A percentile compares a stretch with the other conserved stretches of the same genome.
Evolutionary conservation across 2,797 vertebrate species (phyloP).

Genomic region (Dipus sagitta): DNA sequence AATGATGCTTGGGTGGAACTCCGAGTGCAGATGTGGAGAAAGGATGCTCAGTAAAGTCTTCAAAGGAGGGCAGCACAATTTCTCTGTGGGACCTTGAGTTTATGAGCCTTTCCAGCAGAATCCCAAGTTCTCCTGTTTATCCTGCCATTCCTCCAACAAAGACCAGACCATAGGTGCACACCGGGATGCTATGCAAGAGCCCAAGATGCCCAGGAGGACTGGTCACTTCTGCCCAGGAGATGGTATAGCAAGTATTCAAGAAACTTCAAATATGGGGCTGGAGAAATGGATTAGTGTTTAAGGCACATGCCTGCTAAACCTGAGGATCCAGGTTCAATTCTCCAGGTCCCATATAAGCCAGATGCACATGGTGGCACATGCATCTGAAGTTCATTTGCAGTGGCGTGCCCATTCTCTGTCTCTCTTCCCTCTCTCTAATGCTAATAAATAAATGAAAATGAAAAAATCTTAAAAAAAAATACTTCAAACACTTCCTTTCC

Average conservation of each 20-base stretch:
- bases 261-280: background rate
- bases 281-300: too few relatives aligned
- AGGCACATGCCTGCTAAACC: too few relatives aligned
- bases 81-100: background rate
- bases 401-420: too few relatives aligned
- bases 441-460: too few relatives aligned
- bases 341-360: too few relatives aligned
- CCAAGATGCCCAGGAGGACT: fast-evolving
- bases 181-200: background rate
- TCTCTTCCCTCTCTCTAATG: too few relatives aligned
- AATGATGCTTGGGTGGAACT: background rate
- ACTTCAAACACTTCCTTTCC: background rate
- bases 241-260: background rate
- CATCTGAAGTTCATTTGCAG: too few relatives aligned
- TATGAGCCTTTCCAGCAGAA: background rate
- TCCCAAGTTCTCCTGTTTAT: background rate
- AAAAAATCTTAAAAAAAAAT: background rate
- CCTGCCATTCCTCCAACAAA: too few relatives aligned
- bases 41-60: background rate
- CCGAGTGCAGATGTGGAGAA: background rate
- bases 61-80: background rate
- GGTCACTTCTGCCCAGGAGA: background rate
- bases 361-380: too few relatives aligned
- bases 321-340: too few relatives aligned
- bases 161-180: background rate